Conservation (phyloP, 2,113 vertebrate genomes). For the Urocynchramus pylzowi region DNA sequence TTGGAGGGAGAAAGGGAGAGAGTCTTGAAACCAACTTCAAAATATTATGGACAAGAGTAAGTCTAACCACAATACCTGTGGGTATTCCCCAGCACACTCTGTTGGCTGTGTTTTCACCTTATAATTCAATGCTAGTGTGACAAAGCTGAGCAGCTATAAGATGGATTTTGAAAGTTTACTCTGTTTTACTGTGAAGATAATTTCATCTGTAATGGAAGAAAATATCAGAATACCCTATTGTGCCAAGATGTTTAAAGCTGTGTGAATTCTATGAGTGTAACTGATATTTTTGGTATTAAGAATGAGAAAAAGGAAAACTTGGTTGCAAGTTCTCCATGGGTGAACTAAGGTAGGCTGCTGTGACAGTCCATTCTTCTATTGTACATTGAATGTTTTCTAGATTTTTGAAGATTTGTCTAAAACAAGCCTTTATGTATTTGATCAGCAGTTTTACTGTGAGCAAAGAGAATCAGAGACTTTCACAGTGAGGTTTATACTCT, state of each 20-base stretch:
- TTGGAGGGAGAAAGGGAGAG: neutral
- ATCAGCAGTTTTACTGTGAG: neutral
- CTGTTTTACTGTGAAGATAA: neutral
- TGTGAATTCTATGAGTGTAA: neutral
- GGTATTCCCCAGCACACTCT: neutral
- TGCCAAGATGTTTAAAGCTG: neutral
- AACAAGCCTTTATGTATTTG: neutral
- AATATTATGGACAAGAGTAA: neutral
- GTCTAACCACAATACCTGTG: neutral
- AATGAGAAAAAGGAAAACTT: neutral
- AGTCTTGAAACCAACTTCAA: neutral
- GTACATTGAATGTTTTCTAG: neutral
- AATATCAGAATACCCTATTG: neutral
- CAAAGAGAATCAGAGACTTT: neutral
- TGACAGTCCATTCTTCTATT: neutral
- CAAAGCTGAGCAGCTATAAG: neutral
- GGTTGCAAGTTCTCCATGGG: neutral
- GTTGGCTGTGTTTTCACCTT: neutral
- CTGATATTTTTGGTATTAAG: neutral
- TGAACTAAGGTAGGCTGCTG: neutral
- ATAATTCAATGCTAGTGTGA: neutral
- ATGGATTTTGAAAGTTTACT: neutral
- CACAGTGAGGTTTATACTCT: neutral
- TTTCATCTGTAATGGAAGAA: conserved; percentile 7
- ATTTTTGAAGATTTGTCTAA: neutral